These are phyloP conservation scores for Megaceryle maxima DNA, from an alignment of 2,113 vertebrate species.

Conservation along the genomic window DNA sequence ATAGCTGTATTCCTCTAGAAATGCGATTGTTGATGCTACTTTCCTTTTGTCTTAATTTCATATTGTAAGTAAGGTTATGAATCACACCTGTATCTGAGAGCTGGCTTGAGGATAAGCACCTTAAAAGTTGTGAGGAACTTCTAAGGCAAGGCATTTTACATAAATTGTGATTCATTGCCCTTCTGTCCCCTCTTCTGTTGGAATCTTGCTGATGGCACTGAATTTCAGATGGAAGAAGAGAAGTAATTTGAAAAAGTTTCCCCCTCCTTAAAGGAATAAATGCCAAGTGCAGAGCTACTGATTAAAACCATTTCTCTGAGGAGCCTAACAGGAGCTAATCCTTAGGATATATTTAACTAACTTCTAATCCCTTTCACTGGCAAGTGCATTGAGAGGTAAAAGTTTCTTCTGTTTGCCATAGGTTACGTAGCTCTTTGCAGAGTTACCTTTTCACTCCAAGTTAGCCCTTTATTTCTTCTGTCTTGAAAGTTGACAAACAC, in stretches of 20 bases:
- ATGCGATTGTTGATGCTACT: background rate
- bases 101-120: background rate
- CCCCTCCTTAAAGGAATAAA: background rate
- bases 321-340: conserved; percentile 29
- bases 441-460: background rate
- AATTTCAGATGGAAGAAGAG: background rate
- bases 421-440: background rate
- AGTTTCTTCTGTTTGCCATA: background rate
- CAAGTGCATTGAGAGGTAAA: background rate
- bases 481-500: background rate
- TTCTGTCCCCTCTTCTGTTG: background rate
- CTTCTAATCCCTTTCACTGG: conserved; percentile 12
- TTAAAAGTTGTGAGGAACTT: background rate
- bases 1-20: background rate
- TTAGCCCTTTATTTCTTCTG: background rate
- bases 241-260: background rate
- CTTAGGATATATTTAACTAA: conserved; percentile 29
- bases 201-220: background rate
- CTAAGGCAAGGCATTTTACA: background rate
- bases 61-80: background rate
- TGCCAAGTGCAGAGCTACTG: conserved; percentile 8
- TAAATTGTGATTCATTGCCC: background rate
- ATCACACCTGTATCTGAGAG: background rate
- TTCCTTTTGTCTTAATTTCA: background rate
- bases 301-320: conserved; percentile 1